Conservation (phyloP, 2,797 vertebrate species). For the Apogon hyalosoma region DNA sequence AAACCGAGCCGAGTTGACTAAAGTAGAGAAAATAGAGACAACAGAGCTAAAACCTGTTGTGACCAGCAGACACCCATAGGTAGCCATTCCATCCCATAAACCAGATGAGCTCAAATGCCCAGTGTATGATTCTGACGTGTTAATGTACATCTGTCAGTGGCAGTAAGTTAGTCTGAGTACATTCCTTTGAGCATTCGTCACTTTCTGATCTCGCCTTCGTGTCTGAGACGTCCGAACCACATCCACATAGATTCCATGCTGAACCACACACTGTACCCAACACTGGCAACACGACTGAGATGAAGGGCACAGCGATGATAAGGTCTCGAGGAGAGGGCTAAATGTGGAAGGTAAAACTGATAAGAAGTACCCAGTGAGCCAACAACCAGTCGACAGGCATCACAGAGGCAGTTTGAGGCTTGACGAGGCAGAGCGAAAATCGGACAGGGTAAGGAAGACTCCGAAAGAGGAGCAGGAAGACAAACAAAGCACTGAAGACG, state of each 20-base stretch:
- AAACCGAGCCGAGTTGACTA: too few species aligned
- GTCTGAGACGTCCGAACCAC: neutral
- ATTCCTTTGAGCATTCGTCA: slow-evolving; percentile 49
- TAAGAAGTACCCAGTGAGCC: slow-evolving; percentile 52
- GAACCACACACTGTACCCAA: slow-evolving; percentile 12
- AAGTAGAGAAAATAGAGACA: too few species aligned
- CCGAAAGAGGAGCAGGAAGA: neutral
- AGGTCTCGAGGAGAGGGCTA: slow-evolving; percentile 69
- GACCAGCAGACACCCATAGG: too few species aligned
- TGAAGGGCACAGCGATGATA: slow-evolving; percentile 60
- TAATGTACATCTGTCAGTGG: neutral
- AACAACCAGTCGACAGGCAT: neutral
- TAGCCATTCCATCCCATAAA: too few species aligned
- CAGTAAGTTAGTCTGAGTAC: neutral
- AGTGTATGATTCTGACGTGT: too few species aligned
- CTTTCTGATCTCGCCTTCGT: slow-evolving; percentile 19
- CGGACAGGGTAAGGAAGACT: neutral
- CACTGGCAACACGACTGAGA: slow-evolving; percentile 13
- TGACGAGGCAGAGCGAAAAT: neutral
- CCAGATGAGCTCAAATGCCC: too few species aligned
- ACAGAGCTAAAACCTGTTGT: too few species aligned
- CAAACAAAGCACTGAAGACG: neutral
- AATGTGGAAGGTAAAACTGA: slow-evolving; percentile 62
- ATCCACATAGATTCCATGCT: neutral
- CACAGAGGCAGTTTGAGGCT: neutral